Base-by-base conservation (phyloP, 2,113 vertebrate genomes). In the Theristicus caerulescens region DNA sequence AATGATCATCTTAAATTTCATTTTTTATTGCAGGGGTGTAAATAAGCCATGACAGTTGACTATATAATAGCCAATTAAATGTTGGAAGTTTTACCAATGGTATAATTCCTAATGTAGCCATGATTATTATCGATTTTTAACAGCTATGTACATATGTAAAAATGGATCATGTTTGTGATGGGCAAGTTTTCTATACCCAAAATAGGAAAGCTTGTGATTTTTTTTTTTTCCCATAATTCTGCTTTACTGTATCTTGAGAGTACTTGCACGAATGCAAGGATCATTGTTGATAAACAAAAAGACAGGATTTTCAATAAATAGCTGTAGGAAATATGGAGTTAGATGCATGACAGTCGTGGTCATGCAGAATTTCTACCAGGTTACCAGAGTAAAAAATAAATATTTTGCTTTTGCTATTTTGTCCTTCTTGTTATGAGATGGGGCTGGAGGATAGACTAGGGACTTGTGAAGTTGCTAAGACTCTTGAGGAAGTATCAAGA, bases 311-410 rank as follows among this genome's bases (percentile, higher is more conserved):
- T 82, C 16, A 38, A 14, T 24, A 76, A 94, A 67, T n/a, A 65
- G 1, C 3, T 82, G 10, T 31, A 64, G 31, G 40, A 91, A 87
- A n/a, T 18, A 24, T 2, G 1, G 17, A 66, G 18, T 42, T 91
- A 67, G 13, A 14, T 3, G 0, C 2, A 16, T 5, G 34, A 51
- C n/a, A 73, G 16, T 27, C 2, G 1, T 22, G 64, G 16, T 8
- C 2, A 27, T 46, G 12, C 6, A 5, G 40, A 16, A 6, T 40
- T 61, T 72, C 36, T 84, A 46, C 14, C 27, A 69, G 8, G 5
- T 32, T 59, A 17, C 14, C 13, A 49, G 12, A 27, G 1, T 44
- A 71, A 86, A 3, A 5, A 73, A 15, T 6, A 71, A 38, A 3
- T 58, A 51, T 62, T 78, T 49, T 57, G 3, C 0, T 82, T 40